Percentiles rank a stretch among this genome's conserved stretches.
Evolutionary conservation across 2,113 vertebrate genomes (phyloP).

Genomic region (Chrysochloris asiatica): DNA sequence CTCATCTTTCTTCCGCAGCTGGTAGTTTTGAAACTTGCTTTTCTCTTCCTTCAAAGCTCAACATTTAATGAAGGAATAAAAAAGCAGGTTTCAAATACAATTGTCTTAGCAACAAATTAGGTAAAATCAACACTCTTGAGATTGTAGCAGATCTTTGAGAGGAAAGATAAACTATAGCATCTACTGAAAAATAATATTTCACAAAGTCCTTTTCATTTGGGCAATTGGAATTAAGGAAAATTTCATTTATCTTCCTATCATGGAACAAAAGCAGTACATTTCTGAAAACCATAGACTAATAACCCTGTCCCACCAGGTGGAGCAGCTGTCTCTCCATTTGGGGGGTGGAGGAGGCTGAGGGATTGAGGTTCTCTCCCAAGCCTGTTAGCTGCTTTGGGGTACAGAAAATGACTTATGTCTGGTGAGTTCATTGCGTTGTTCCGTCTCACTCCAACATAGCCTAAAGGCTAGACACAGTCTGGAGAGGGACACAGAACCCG

Average conservation of each 20-base stretch:
- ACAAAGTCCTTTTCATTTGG: neutral
- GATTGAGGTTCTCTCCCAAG: neutral
- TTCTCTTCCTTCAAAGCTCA: too few relatives aligned
- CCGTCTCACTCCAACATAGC: slow-evolving; percentile 16
- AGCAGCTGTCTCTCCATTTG: slow-evolving; percentile 15
- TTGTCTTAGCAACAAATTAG: slow-evolving; percentile 21
- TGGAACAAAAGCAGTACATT: slow-evolving; percentile 33
- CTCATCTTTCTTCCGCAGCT: too few relatives aligned
- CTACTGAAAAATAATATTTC: neutral
- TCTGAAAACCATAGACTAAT: slow-evolving; percentile 16
- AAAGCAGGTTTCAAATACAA: slow-evolving; percentile 10
- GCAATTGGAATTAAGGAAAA: neutral
- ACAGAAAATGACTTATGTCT: slow-evolving; percentile 13
- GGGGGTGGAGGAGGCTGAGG: neutral
- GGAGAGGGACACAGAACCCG: neutral
- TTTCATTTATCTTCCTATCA: neutral
- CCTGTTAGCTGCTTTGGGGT: neutral
- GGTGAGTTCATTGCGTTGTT: slow-evolving; percentile 13
- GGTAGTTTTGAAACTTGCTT: too few relatives aligned
- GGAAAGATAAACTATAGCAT: neutral
- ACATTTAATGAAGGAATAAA: too few relatives aligned
- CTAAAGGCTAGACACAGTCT: neutral
- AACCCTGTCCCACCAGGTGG: slow-evolving; percentile 53
- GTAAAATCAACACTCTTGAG: neutral
- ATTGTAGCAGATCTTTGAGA: neutral